Base-by-base conservation (phyloP, 23 tunicate species). In the Trididemnum clinides region DNA sequence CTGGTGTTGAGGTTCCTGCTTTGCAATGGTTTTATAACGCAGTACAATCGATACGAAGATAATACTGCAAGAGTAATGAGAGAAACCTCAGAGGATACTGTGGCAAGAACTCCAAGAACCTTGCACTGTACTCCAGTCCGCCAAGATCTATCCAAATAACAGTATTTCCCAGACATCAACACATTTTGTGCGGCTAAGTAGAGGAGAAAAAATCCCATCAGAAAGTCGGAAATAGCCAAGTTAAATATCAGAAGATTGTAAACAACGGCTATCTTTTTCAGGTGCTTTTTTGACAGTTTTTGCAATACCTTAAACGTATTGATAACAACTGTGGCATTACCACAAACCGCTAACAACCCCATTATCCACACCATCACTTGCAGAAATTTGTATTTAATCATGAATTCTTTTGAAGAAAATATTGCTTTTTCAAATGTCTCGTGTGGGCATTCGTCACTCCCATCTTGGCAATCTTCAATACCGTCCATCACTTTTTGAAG, bases 391-490 rank as follows among this genome's bases (percentile, higher is more conserved):
- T 79, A 74, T 33, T 86, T 84, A 1, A 91, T 86, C 77, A 91
- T 58, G 29, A 78, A 39, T 25, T 75, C 83, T 0, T 33, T 33
- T 15, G 96, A 91, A 7, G 96, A 91, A 66, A 91, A 86, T 18
- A 81, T 25, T 0, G 96, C 72, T 19, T 63, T 82, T 1, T 33
- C 80, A 30, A 80, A 75, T 18, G 63, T 80, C 18, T 82, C 78
- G 33, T 49, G 27, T 19, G 96, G 90, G 72, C 96, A 91, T 65
- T 91, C 96, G 71, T 91, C 96, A 58, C 96, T 91, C 0, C 96
- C 96, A 63, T 91, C 96, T 19, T 38, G 28, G 50, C 96, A 91
- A 51, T 91, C 96, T 25, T 44, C 74, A 50, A 39, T 44, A 6
- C 96, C 96, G 51, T 91, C 96, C 33, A 80, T 77, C 33, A 78